Evolutionary conservation across 2,797 vertebrate species (phyloP).

Genomic region (Knipowitschia caucasica): DNA sequence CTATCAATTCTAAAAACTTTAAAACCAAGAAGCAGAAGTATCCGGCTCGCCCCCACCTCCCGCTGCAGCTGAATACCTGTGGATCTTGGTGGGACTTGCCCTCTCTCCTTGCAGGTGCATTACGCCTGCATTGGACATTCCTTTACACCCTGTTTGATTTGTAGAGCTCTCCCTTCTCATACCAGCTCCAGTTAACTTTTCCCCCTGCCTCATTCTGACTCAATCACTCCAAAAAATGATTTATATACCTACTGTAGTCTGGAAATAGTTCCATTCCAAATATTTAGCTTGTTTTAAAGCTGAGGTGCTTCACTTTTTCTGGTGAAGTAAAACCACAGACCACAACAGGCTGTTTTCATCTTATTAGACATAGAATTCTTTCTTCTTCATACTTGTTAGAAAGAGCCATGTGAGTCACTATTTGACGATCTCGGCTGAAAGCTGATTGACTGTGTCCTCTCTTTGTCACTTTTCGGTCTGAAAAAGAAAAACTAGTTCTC

Average conservation of each 20-base stretch:
- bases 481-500: too few species aligned
- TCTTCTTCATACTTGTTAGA: too few species aligned
- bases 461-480: too few species aligned
- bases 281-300: too few species aligned
- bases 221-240: neutral
- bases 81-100: conserved; percentile 70
- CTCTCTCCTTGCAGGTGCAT: conserved; percentile 68
- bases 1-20: neutral
- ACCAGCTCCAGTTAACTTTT: neutral
- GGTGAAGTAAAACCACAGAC: too few species aligned
- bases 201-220: neutral
- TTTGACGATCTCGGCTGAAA: too few species aligned
- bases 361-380: too few species aligned
- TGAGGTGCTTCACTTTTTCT: too few species aligned
- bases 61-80: conserved; percentile 53
- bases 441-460: too few species aligned
- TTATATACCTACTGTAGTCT: neutral
- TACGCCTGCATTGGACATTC: conserved; percentile 64
- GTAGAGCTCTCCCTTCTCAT: conserved; percentile 37
- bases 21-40: neutral
- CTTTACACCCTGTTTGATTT: conserved; percentile 66
- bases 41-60: neutral
- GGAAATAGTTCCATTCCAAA: too few species aligned
- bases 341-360: too few species aligned
- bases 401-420: too few species aligned